Base-by-base conservation (phyloP, 2,797 vertebrate species). In the Sparus aurata region DNA sequence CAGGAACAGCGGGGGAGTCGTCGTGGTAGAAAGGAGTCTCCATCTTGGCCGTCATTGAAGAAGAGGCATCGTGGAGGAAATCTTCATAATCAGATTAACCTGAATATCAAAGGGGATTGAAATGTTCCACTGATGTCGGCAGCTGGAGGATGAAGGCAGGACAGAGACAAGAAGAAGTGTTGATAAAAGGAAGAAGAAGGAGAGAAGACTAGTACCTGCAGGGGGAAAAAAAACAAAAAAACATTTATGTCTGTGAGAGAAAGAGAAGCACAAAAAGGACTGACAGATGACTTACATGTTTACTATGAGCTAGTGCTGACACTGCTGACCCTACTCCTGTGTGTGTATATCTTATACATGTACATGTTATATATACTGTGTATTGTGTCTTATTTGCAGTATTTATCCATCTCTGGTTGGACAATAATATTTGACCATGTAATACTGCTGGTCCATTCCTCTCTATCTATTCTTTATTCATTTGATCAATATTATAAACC, bases 1-100 rank as follows among this genome's bases (percentile, higher is more conserved):
- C 81, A 13, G 90, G 81, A 54, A 89, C 74, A 0, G 88, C 76
- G 3, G 86, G 83, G 5, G 91, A 86, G 58, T 95, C 94, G 67
- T 96, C 95, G 57, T 96, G 94, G 88, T 96, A 96, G 85, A 96
- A 95, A 75, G 95, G 94, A 73, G 94, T 95, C 83, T 95, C 95
- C 95, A 95, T 96, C 69, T 77, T 87, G 77, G 59, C 55, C 20
- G 75, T 91, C 88, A 89, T 72, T 84, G 89, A 90, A 53, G 22
- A 73, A 87, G 89, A 90, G 74, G 78, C 41, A 77, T 88, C 91
- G 86, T 87, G 68, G 80, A 79, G 69, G 59, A 73, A 81, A 88
- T 84, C 86, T 85, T 93, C 93, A 95, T 94, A 94, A 95, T 95
- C 87, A 90, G 94, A 90, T 93, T 92, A 89, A 69, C 80, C 81